Evolutionary conservation across 1,140 invertebrate species (phyloP), one percentile per base, ranked within the genome.

Genomic region (Rhopalosiphum padi): DNA sequence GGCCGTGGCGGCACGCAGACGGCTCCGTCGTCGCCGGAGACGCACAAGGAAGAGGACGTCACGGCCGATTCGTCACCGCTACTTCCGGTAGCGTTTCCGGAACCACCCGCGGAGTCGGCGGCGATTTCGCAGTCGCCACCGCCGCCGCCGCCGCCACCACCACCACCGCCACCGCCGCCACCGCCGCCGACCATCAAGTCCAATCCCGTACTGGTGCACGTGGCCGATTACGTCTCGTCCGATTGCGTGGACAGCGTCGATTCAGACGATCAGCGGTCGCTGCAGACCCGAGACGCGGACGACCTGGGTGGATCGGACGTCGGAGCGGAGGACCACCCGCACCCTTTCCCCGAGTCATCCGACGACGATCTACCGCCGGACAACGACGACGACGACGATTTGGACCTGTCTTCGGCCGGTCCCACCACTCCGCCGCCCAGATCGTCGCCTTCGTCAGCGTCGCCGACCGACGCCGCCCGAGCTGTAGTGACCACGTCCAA

Each of bases 141-240:
- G 0, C 0, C 37, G 6, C 43, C 41, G 0, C 41, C 41, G 1
- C n/a, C 25, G 0, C 35, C 25, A 3, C 43, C 43, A 23, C 68
- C 30, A 7, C 88, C 35, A 1, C 51, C 48, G 1, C 35, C 88
- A 23, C 25, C 86, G 1, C 37, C 83, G 0, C 35, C 83, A 2
- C 82, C 35, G 1, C 53, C 51, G 35, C 37, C 51, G 23, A 1
- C 35, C 0, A 46, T n/a, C 5, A 92, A 83, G 9, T 25, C n/a
- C 23, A 85, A 85, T 23, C 91, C 82, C 0, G 77, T 93, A 2
- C 35, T 93, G 51, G 82, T 93, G 46, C 91, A 93, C 48, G 91
- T 93, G 35, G 91, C 91, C 35, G 91, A 93, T n/a, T 93, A 93
- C 35, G 91, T 86, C 7, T 93, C 91, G 7, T 86, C 91, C 23